A percentile compares a stretch with the other conserved stretches of the same genome.
phyloP scores from a whole-genome alignment of 2,113 vertebrate genomes.

The Xenopus borealis region DNA sequence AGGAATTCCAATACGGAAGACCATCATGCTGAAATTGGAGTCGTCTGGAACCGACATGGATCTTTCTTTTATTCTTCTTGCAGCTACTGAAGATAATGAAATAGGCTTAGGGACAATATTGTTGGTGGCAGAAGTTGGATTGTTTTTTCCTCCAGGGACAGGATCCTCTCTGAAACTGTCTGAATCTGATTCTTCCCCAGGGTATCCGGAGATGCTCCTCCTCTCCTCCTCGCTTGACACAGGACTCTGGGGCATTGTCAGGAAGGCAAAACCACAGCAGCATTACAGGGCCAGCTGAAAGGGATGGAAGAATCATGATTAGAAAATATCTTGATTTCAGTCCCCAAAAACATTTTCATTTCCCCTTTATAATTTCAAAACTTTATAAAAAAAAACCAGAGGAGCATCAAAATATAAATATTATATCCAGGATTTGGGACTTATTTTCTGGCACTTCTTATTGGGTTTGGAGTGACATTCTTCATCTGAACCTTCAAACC shows the following conservation, averaged over 20 bases:
- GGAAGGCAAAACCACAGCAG: conserved; percentile 72
- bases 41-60: conserved; percentile 73
- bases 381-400: too few relatives aligned
- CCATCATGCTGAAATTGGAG: conserved; percentile 86
- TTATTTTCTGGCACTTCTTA: too few relatives aligned
- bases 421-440: too few relatives aligned
- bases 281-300: conserved; percentile 62
- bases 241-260: conserved; percentile 88
- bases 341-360: too few relatives aligned
- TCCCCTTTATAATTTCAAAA: too few relatives aligned
- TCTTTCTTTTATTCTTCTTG: conserved; percentile 73
- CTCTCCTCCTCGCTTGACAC: conserved; percentile 88
- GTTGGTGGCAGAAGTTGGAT: conserved; percentile 64
- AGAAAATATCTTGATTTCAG: background rate
- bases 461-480: too few relatives aligned
- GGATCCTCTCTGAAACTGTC: conserved; percentile 76
- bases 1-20: conserved; percentile 90
- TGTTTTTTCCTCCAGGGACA: conserved; percentile 49
- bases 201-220: conserved; percentile 83
- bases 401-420: too few relatives aligned
- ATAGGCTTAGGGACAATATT: conserved; percentile 49
- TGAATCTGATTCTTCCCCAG: conserved; percentile 81
- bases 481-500: too few relatives aligned
- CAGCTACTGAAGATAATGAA: conserved; percentile 59
- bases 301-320: conserved; percentile 44